Conservation (phyloP, 2,888 invertebrate genomes). For the Allolobophora icterica region DNA sequence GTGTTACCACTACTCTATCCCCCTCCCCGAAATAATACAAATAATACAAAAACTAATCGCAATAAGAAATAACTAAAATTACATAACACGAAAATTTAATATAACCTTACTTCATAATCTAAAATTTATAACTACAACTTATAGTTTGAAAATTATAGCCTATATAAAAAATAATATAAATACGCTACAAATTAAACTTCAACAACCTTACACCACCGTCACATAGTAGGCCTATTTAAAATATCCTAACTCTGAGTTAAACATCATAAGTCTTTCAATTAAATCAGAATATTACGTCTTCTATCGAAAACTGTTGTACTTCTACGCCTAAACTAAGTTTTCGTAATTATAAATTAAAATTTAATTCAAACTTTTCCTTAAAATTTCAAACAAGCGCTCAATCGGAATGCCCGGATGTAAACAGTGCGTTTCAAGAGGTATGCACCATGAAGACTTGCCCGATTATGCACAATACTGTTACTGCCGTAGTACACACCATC, state of each 20-base stretch:
- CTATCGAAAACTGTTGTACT: background rate
- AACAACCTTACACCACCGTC: background rate
- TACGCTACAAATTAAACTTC: background rate
- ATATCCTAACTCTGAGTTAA: background rate
- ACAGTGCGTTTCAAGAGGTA: background rate
- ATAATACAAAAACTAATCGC: background rate
- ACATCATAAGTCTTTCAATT: background rate
- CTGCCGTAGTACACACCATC: too few relatives aligned
- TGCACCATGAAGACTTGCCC: background rate
- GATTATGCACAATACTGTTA: too few relatives aligned
- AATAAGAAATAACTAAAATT: background rate
- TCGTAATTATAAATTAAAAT: background rate
- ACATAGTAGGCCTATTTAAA: background rate
- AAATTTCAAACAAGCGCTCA: slow-evolving; percentile 18
- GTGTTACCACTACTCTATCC: too few relatives aligned
- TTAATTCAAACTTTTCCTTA: background rate
- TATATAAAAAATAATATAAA: background rate
- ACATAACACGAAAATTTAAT: background rate
- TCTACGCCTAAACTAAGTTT: background rate
- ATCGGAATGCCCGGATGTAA: slow-evolving; percentile 9
- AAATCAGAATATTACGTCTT: background rate
- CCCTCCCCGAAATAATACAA: too few relatives aligned
- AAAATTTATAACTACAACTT: background rate
- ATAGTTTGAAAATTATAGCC: background rate
- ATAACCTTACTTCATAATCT: background rate